phyloP scores from a whole-genome alignment of 2,797 vertebrate species.

The Pachyuromys duprasi region DNA sequence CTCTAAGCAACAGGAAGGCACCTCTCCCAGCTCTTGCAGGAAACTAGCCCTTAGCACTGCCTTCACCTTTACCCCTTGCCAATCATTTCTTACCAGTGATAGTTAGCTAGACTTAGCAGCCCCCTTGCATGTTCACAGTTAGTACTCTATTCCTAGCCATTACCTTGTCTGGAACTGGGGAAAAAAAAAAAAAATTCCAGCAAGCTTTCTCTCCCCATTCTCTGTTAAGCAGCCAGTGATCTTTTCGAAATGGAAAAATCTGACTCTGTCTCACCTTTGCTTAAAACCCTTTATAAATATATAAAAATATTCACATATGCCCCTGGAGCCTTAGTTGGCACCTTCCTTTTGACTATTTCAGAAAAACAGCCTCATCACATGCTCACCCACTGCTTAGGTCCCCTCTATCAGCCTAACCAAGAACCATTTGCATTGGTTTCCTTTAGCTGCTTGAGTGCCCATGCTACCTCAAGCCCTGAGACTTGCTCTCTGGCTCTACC shows the following conservation, averaged over 20 bases:
- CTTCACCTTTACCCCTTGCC: not conserved
- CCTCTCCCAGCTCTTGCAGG: not conserved
- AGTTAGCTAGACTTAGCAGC: not conserved
- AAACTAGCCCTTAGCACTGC: not conserved
- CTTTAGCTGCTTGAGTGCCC: not conserved
- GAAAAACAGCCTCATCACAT: not conserved
- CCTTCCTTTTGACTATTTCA: not conserved
- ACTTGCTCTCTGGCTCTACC: not conserved
- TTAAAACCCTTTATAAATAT: slow-evolving; percentile 15
- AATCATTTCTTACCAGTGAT: not conserved
- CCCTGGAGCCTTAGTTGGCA: not conserved
- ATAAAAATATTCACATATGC: slow-evolving; percentile 16
- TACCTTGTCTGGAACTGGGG: not conserved
- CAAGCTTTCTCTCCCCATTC: not conserved
- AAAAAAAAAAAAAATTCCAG: not conserved
- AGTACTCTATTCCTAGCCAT: not conserved
- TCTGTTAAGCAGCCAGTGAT: slow-evolving; percentile 13
- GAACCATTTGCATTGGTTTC: not conserved
- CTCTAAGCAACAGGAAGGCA: not conserved
- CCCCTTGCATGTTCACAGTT: not conserved
- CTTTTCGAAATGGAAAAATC: slow-evolving; percentile 42
- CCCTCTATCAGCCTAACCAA: not conserved
- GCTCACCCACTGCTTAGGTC: not conserved
- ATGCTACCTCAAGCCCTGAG: not conserved
- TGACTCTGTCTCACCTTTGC: not conserved